Conservation (phyloP, 2,113 vertebrate species). For the Ophthalmolycus amberensis region DNA sequence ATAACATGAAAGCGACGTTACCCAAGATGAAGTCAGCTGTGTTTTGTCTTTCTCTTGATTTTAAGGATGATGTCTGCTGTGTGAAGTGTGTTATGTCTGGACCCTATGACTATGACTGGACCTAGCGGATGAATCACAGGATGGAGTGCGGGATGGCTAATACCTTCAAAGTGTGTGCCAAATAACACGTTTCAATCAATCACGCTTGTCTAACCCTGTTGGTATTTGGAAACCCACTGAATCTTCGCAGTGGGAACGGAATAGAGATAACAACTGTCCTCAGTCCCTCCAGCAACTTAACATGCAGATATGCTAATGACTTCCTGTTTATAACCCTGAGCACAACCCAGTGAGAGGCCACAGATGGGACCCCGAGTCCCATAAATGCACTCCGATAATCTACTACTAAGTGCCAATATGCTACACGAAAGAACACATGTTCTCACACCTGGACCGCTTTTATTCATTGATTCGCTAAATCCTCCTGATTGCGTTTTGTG, state of each 20-base stretch:
- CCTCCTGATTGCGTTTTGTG: neutral
- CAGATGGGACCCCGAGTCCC: conserved; percentile 45
- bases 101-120: conserved; percentile 16
- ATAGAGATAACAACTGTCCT: conserved; percentile 26
- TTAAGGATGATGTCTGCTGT: conserved; percentile 50
- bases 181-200: neutral
- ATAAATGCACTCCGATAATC: conserved; percentile 5
- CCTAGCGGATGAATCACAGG: conserved; percentile 59
- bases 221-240: conserved; percentile 5
- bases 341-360: conserved; percentile 59
- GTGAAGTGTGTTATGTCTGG: conserved; percentile 46
- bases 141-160: neutral
- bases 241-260: neutral
- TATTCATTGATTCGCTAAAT: neutral
- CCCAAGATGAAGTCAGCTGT: conserved; percentile 21
- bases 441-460: neutral
- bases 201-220: neutral
- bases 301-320: conserved; percentile 76
- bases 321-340: conserved; percentile 73
- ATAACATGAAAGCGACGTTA: conserved; percentile 24
- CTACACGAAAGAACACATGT: neutral
- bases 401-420: neutral
- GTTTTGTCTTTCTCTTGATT: conserved; percentile 31
- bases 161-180: neutral
- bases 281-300: conserved; percentile 48